phyloP scores from a whole-genome alignment of 2,888 invertebrate species.

The Oithona nana region DNA sequence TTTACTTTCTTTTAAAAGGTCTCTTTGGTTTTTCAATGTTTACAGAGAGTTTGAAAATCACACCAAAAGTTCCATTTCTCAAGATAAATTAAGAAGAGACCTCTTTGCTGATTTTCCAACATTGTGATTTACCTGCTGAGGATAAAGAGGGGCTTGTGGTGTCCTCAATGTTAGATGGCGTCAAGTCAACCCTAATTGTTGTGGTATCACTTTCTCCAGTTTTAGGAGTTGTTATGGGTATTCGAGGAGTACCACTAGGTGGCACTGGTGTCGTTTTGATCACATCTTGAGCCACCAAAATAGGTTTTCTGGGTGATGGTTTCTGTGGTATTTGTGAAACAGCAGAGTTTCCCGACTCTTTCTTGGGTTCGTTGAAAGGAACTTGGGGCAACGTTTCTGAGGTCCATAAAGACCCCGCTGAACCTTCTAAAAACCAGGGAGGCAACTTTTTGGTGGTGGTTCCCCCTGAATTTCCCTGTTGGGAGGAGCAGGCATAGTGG shows the following conservation, averaged over 20 bases:
- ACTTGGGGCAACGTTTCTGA: not conserved
- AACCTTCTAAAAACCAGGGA: slow-evolving; percentile 9
- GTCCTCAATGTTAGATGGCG: not conserved
- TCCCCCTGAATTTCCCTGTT: not conserved
- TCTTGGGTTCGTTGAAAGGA: not conserved
- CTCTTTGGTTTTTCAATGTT: no score
- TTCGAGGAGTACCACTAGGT: not conserved
- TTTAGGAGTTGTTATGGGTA: not conserved
- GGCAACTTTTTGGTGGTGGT: slow-evolving; percentile 2
- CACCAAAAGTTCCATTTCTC: no score
- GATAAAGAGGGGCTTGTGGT: no score
- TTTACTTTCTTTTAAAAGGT: no score
- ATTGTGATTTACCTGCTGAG: not conserved
- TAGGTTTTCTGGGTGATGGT: not conserved
- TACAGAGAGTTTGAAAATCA: no score
- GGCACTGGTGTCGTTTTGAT: not conserved
- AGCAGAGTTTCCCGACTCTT: not conserved
- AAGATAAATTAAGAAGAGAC: no score
- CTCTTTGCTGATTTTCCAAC: no score
- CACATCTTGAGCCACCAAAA: not conserved
- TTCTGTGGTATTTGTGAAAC: not conserved
- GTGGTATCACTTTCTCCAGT: not conserved
- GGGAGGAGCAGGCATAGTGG: slow-evolving; percentile 33
- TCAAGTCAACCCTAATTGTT: not conserved
- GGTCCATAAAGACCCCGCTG: slow-evolving; percentile 6